Evolutionary conservation across 2,888 invertebrate species (phyloP).

Genomic region (Limnephilus marmoratus): DNA sequence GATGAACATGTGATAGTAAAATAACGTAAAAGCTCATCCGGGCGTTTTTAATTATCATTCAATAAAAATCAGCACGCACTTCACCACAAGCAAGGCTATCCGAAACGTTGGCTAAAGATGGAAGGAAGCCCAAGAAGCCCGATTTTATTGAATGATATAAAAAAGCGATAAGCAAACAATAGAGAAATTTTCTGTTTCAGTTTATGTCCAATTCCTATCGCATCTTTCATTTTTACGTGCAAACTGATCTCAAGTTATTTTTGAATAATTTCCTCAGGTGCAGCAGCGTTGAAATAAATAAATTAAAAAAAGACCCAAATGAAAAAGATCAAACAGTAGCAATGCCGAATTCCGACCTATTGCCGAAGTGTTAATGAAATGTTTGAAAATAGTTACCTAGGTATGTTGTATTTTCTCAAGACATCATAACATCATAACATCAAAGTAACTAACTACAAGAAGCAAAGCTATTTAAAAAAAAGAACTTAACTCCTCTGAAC

Average conservation of each 20-base stretch:
- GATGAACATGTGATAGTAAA: too few relatives aligned
- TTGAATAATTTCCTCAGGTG: neutral
- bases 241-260: neutral
- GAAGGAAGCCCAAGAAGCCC: too few relatives aligned
- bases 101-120: too few relatives aligned
- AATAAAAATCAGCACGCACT: too few relatives aligned
- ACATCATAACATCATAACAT: neutral
- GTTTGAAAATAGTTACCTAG: neutral
- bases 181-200: neutral
- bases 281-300: neutral
- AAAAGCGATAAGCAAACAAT: too few relatives aligned
- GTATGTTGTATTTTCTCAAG: neutral
- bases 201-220: neutral
- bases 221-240: neutral
- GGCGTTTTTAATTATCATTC: too few relatives aligned
- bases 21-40: too few relatives aligned
- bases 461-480: neutral
- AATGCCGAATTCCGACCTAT: neutral
- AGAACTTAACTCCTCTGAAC: neutral
- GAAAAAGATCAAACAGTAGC: neutral
- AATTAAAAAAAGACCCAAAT: neutral
- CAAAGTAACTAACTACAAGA: neutral
- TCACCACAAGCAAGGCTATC: too few relatives aligned
- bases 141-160: too few relatives aligned
- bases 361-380: neutral